These are phyloP conservation scores for Rhinoptilus africanus DNA, from an alignment of 2,113 vertebrate species.

Conservation along the genomic window DNA sequence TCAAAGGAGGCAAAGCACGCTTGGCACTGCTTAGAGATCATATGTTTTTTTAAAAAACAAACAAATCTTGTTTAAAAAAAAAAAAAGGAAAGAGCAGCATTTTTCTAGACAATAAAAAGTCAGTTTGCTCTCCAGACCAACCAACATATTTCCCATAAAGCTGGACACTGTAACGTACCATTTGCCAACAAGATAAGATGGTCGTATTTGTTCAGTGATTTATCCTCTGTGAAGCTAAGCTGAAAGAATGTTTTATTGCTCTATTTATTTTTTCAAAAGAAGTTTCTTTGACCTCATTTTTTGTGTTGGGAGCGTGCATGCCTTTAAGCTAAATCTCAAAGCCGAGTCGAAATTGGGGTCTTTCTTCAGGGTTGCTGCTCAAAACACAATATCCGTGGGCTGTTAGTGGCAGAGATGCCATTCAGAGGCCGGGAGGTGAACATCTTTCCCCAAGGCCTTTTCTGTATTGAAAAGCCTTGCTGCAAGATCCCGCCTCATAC, in stretches of 20 bases:
- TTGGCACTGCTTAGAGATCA: neutral
- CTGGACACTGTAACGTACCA: neutral
- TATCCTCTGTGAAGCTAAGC: constrained; percentile 35
- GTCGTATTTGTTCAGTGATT: constrained; percentile 32
- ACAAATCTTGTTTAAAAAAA: neutral
- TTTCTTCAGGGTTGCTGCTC: neutral
- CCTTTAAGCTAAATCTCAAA: constrained; percentile 32
- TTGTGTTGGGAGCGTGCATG: neutral
- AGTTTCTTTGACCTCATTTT: constrained; percentile 33
- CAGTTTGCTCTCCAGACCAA: neutral
- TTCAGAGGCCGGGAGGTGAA: neutral
- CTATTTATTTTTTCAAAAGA: constrained; percentile 61
- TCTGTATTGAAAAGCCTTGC: neutral
- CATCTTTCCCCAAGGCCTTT: neutral
- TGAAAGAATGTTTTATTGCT: constrained; percentile 60
- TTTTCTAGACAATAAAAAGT: constrained; percentile 22
- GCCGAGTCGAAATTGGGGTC: neutral
- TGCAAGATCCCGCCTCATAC: neutral
- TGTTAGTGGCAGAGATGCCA: neutral
- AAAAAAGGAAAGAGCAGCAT: constrained; percentile 6
- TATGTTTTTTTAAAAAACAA: neutral
- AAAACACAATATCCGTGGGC: neutral
- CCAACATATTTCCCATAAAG: neutral
- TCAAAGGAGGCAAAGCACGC: neutral
- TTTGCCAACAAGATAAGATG: constrained; percentile 48